A percentile compares a stretch with the other conserved stretches of the same genome.
These are phyloP conservation scores for Drosophila nr. fundita DNA, from an alignment of 2,888 invertebrate genomes.

Conservation along the genomic window DNA sequence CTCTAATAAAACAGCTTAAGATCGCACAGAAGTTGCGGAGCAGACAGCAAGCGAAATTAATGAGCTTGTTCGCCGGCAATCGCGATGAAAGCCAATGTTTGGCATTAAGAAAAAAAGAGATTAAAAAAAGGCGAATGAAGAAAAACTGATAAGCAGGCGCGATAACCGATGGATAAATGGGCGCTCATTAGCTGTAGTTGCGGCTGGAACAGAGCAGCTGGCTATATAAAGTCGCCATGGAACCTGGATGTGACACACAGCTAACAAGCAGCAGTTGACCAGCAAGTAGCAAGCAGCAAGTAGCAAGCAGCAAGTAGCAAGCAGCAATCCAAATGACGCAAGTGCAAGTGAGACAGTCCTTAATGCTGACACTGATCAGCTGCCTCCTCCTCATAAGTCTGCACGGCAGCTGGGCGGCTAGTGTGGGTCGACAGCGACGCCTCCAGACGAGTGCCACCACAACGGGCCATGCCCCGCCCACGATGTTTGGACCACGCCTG, in stretches of 20 bases:
- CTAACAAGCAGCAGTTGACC: conserved; percentile 8
- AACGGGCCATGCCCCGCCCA: conserved; percentile 10
- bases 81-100: conserved; percentile 69
- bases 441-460: conserved; percentile 32
- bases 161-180: conserved; percentile 66
- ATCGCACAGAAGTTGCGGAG: conserved; percentile 30
- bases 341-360: conserved; percentile 6
- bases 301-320: neutral
- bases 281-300: neutral
- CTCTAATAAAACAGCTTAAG: conserved; percentile 16
- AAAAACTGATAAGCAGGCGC: conserved; percentile 51
- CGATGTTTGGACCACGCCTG: conserved; percentile 22
- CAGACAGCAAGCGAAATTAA: conserved; percentile 52
- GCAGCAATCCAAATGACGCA: conserved; percentile 11
- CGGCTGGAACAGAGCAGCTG: neutral
- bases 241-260: conserved; percentile 20
- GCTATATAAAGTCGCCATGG: conserved; percentile 36
- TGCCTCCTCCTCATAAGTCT: neutral
- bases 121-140: neutral
- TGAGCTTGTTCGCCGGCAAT: conserved; percentile 51
- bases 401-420: conserved; percentile 17
- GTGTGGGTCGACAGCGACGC: conserved; percentile 31
- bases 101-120: conserved; percentile 6
- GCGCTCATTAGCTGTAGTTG: conserved; percentile 57
- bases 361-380: conserved; percentile 29